Percentiles rank a stretch among this genome's conserved stretches.
These are phyloP conservation scores for Toxotes lorentzi DNA, from an alignment of 2,797 vertebrate genomes.

Conservation along the genomic window DNA sequence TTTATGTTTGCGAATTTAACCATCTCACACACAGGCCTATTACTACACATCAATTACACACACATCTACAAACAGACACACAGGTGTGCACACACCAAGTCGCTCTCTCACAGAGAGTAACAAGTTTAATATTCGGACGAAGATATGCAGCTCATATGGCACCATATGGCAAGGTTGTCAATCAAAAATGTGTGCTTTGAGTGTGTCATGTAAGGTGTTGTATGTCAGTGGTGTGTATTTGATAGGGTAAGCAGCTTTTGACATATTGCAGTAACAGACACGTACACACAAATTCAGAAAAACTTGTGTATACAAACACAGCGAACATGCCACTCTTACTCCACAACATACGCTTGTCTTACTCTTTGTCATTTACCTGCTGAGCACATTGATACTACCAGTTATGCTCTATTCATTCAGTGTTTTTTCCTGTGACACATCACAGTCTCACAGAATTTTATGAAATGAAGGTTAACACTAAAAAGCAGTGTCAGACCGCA, in stretches of 20 bases:
- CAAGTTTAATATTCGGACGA: conserved; percentile 58
- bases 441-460: conserved; percentile 24
- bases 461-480: conserved; percentile 25
- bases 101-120: conserved; percentile 44
- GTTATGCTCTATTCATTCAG: conserved; percentile 60
- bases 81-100: conserved; percentile 41
- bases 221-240: conserved; percentile 42
- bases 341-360: conserved; percentile 30
- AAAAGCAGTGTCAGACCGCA: conserved; percentile 27
- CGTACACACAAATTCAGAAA: conserved; percentile 2
- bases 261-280: conserved; percentile 22
- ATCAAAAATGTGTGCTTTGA: conserved; percentile 55
- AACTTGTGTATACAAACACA: conserved; percentile 23
- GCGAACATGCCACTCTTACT: conserved; percentile 25
- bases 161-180: conserved; percentile 74
- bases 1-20: conserved; percentile 77
- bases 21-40: conserved; percentile 41
- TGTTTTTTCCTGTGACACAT: conserved; percentile 51
- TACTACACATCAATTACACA: conserved; percentile 20
- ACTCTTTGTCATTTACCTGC: conserved; percentile 57
- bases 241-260: conserved; percentile 37
- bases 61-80: conserved; percentile 24
- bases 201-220: conserved; percentile 47
- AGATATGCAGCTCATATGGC: conserved; percentile 44
- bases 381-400: conserved; percentile 56